phyloP scores from a whole-genome alignment of 2,797 vertebrate species.

The Sebastes trivittatus region DNA sequence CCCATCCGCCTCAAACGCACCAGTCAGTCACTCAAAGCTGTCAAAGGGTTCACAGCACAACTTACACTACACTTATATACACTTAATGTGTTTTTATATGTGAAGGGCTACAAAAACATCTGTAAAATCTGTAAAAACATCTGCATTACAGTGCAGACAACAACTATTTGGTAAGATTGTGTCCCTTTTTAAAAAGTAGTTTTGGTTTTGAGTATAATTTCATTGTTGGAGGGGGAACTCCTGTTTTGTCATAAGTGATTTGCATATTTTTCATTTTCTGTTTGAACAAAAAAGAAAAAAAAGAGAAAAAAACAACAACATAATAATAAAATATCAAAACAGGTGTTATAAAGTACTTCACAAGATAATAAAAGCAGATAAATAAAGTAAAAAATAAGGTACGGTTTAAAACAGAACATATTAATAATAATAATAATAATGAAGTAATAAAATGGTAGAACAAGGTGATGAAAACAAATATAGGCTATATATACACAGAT shows the following conservation, averaged over 20 bases:
- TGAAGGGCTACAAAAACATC: not conserved
- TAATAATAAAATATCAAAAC: no score
- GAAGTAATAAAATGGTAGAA: no score
- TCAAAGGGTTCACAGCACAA: conserved; percentile 9
- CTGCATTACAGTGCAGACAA: not conserved
- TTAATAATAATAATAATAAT: no score
- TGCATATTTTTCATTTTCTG: not conserved
- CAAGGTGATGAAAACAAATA: no score
- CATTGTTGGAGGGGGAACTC: not conserved
- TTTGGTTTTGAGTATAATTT: not conserved
- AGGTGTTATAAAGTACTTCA: no score
- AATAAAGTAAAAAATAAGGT: no score
- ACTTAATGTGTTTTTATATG: not conserved
- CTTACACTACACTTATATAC: not conserved
- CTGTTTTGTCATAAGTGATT: not conserved
- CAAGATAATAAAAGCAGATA: no score
- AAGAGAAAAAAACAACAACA: no score
- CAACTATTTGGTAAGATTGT: not conserved
- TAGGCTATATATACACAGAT: no score
- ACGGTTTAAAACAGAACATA: no score
- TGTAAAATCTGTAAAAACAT: not conserved
- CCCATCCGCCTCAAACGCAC: conserved; percentile 23
- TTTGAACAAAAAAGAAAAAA: not conserved
- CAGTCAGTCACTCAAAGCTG: not conserved
- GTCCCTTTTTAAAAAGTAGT: not conserved